These are phyloP conservation scores for Watsonalla cultraria DNA, from an alignment of 2,888 invertebrate species.

Conservation along the genomic window DNA sequence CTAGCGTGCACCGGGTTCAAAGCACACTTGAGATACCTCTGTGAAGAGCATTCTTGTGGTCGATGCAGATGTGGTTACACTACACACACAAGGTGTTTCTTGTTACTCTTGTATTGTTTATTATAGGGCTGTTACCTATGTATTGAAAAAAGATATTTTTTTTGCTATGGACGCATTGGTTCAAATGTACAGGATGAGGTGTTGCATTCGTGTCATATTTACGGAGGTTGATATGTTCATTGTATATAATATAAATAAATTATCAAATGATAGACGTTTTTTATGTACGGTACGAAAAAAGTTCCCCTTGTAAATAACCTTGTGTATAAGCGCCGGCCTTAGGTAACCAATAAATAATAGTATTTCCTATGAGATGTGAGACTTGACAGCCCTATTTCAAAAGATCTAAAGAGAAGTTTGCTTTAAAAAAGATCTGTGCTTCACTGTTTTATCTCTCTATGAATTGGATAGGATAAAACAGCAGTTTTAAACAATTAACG, in stretches of 20 bases:
- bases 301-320: no score
- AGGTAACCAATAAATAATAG: no score
- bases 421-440: background rate
- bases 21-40: slow-evolving; percentile 13
- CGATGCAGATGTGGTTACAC: slow-evolving; percentile 1
- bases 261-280: background rate
- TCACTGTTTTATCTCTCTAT: background rate
- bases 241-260: no score
- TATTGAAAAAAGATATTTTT: background rate
- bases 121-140: background rate
- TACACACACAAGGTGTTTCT: background rate
- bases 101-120: background rate
- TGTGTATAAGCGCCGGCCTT: no score
- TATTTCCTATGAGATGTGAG: no score
- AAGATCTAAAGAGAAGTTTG: background rate
- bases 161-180: no score
- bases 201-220: background rate
- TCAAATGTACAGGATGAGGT: background rate
- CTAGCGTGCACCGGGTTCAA: slow-evolving; percentile 1
- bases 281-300: background rate
- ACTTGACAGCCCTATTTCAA: background rate
- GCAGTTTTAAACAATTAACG: no score
- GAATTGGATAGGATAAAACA: background rate
- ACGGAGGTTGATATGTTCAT: no score
- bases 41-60: slow-evolving; percentile 1